Conservation (phyloP, 1,140 invertebrate species). For the Papilio dardanus region DNA sequence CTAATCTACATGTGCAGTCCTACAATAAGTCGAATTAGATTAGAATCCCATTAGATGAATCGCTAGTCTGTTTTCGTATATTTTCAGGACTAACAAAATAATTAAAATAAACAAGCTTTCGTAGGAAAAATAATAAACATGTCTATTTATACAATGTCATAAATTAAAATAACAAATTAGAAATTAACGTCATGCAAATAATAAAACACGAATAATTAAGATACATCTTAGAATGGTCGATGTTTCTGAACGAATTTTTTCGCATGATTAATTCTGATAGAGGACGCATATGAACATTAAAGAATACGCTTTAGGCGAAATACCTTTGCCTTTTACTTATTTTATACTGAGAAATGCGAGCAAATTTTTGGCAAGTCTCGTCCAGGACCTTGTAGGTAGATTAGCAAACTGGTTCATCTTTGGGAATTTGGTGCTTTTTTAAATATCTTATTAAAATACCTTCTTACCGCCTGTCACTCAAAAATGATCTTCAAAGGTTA, state of each 20-base stretch:
- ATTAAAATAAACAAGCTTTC: too few species aligned
- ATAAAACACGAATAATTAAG: slow-evolving; percentile 2
- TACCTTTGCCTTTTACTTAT: slow-evolving; percentile 9
- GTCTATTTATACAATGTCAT: slow-evolving; percentile 8
- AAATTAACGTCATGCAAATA: slow-evolving; percentile 11
- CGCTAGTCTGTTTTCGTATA: too few species aligned
- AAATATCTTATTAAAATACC: slow-evolving; percentile 18
- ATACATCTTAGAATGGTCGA: slow-evolving; percentile 11
- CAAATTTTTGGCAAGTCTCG: slow-evolving; percentile 24
- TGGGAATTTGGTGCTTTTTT: slow-evolving; percentile 15
- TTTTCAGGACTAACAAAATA: too few species aligned
- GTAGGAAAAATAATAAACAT: slow-evolving; percentile 4
- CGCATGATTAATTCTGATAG: slow-evolving; percentile 24
- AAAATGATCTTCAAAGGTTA: slow-evolving; percentile 15
- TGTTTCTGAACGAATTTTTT: slow-evolving; percentile 6
- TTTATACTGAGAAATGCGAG: slow-evolving; percentile 26
- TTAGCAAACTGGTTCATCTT: slow-evolving; percentile 29
- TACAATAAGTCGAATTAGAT: too few species aligned
- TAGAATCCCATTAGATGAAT: too few species aligned
- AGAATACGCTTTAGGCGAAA: slow-evolving; percentile 22
- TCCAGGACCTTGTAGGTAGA: slow-evolving; percentile 30
- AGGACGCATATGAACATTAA: slow-evolving; percentile 29
- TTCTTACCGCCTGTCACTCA: slow-evolving; percentile 10
- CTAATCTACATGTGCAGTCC: too few species aligned
- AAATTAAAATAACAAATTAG: slow-evolving; percentile 26